Percentiles rank a stretch among this genome's conserved stretches.
Evolutionary conservation across 2,888 invertebrate genomes (phyloP).

Genomic region (Andrena praecox): DNA sequence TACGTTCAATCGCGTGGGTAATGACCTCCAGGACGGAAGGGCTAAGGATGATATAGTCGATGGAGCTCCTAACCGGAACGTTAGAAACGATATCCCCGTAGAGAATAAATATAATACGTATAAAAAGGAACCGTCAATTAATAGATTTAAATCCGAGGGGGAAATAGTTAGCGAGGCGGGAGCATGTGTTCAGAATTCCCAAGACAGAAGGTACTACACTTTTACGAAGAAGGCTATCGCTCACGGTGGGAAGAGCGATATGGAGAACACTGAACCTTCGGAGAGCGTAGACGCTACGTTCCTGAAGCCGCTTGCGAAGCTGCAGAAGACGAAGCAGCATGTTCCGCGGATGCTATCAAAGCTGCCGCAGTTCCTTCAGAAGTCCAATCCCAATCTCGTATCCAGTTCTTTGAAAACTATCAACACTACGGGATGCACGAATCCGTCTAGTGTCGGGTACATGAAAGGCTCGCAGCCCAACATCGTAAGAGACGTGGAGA

Average conservation of each 20-base stretch:
- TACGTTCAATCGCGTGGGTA: conserved; percentile 61
- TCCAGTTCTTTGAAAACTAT: conserved; percentile 71
- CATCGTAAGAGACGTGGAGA: conserved; percentile 71
- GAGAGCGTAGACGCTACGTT: conserved; percentile 65
- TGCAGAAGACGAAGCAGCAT: conserved; percentile 67
- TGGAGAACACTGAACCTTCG: conserved; percentile 46
- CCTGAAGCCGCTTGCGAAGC: conserved; percentile 58
- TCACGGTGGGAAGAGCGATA: conserved; percentile 52
- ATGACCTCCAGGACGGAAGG: conserved; percentile 48
- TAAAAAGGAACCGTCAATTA: conserved; percentile 65
- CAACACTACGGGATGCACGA: conserved; percentile 1
- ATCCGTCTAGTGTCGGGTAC: conserved; percentile 69
- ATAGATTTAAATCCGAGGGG: conserved; percentile 22
- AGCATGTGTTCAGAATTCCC: conserved; percentile 16
- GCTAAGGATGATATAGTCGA: conserved; percentile 43
- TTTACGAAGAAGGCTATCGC: conserved; percentile 72
- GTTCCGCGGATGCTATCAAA: conserved; percentile 75
- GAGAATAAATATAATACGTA: conserved; percentile 78
- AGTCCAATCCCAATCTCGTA: conserved; percentile 83
- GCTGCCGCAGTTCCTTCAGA: conserved; percentile 80
- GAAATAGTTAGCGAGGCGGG: conserved; percentile 18
- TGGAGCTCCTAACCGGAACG: conserved; percentile 39
- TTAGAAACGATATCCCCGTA: conserved; percentile 45
- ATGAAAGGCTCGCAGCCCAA: conserved; percentile 77
- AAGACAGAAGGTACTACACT: conserved; percentile 73